phyloP scores from a whole-genome alignment of 2,888 invertebrate genomes.

The Rhaphigaster nebulosa region DNA sequence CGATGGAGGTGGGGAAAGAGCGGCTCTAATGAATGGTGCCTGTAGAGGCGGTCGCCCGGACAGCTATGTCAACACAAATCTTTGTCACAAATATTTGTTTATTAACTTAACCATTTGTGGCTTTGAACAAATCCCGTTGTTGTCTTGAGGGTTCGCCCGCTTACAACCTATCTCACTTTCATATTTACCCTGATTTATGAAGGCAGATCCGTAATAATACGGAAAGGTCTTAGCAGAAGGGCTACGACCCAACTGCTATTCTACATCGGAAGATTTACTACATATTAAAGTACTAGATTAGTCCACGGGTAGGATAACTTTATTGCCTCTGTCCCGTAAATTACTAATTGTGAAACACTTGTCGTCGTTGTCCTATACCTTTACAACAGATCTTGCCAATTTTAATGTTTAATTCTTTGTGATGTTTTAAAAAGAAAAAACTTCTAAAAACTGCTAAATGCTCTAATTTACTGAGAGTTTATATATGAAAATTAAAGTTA shows the following conservation, averaged over 20 bases:
- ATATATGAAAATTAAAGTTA: no score
- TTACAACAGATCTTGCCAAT: neutral
- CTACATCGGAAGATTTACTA: conserved; percentile 3
- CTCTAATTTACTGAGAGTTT: no score
- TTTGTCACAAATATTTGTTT: conserved; percentile 45
- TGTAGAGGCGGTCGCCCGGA: neutral
- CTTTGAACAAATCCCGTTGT: conserved; percentile 49
- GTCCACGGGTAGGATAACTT: neutral
- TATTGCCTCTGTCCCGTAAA: neutral
- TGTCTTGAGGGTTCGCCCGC: neutral
- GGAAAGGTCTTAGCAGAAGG: neutral
- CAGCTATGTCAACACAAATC: conserved; percentile 44
- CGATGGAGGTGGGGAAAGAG: neutral
- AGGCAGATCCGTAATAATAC: conserved; percentile 24
- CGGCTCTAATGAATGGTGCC: conserved; percentile 5
- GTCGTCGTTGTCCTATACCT: neutral
- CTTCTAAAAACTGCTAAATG: no score
- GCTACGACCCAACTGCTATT: neutral
- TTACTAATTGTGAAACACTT: neutral
- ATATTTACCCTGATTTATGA: conserved; percentile 31
- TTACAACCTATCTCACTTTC: conserved; percentile 37
- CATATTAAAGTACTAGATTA: conserved; percentile 30
- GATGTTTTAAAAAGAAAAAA: neutral
- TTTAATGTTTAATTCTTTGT: neutral
- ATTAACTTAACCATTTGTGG: conserved; percentile 38